These are phyloP conservation scores for Plotosus lineatus DNA, from an alignment of 2,113 vertebrate genomes.

Conservation along the genomic window DNA sequence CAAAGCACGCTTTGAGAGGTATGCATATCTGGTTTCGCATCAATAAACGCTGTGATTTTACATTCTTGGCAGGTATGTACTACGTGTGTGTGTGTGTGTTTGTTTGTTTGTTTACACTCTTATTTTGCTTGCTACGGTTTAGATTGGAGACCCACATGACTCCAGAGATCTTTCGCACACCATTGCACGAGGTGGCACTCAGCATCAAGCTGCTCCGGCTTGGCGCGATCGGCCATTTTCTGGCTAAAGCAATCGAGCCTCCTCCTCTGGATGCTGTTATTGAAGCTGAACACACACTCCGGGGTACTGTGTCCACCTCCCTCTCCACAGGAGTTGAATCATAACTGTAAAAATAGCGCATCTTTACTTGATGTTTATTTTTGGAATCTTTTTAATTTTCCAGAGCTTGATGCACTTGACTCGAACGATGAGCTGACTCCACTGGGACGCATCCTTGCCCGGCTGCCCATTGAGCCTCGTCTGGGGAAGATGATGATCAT, in stretches of 20 bases:
- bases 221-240: constrained; percentile 88
- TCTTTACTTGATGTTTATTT: too few relatives aligned
- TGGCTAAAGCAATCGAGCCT: constrained; percentile 97
- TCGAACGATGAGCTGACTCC: constrained; percentile 91
- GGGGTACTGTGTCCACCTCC: constrained; percentile 68
- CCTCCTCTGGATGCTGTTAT: constrained; percentile 94
- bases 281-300: constrained; percentile 88
- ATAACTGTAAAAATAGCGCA: too few relatives aligned
- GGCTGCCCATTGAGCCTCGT: constrained; percentile 91
- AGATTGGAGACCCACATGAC: constrained; percentile 95
- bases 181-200: constrained; percentile 89
- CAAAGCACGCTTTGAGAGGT: constrained; percentile 86
- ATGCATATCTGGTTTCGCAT: not conserved
- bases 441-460: constrained; percentile 89
- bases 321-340: too few relatives aligned
- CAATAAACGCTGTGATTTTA: not conserved
- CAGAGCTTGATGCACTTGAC: constrained; percentile 93
- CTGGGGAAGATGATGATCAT: constrained; percentile 99
- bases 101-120: not conserved
- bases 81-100: not conserved
- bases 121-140: not conserved
- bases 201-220: constrained; percentile 92
- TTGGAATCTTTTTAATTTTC: constrained; percentile 23
- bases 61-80: not conserved
- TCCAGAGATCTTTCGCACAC: constrained; percentile 93